Evolutionary conservation across 2,888 invertebrate species (phyloP).

Genomic region (Monochamus alternatus): DNA sequence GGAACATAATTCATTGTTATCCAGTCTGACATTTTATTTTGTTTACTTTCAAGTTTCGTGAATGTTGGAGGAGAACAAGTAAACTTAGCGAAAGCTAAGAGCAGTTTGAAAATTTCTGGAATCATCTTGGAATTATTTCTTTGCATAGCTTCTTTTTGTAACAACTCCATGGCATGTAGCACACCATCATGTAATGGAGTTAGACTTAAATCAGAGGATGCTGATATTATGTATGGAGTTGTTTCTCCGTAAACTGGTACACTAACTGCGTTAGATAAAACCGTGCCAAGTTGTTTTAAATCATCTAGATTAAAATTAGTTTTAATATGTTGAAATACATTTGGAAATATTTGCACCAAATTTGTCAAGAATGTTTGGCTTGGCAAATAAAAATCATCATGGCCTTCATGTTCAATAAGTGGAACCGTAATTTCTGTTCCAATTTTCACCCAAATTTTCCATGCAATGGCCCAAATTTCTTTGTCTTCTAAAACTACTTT

Average conservation of each 20-base stretch:
- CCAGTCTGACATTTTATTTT: slow-evolving; percentile 78
- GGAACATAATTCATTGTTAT: slow-evolving; percentile 88
- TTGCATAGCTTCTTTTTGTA: slow-evolving; percentile 83
- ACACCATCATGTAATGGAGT: slow-evolving; percentile 90
- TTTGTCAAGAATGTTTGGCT: slow-evolving; percentile 96
- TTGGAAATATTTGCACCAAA: slow-evolving; percentile 95
- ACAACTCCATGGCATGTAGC: slow-evolving; percentile 88
- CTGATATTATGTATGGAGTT: slow-evolving; percentile 83
- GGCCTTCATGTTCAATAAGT: slow-evolving; percentile 68
- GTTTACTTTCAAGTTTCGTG: slow-evolving; percentile 72
- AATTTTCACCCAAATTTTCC: slow-evolving; percentile 91
- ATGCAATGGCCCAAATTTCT: slow-evolving; percentile 86
- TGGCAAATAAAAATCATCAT: slow-evolving; percentile 85
- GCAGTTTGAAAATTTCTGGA: slow-evolving; percentile 79
- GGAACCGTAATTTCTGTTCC: slow-evolving; percentile 85
- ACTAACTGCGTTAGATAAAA: slow-evolving; percentile 82
- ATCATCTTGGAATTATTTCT: slow-evolving; percentile 76
- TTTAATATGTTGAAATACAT: slow-evolving; percentile 90
- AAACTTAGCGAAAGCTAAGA: slow-evolving; percentile 79
- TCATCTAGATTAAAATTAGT: slow-evolving; percentile 80
- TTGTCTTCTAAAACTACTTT: slow-evolving; percentile 70
- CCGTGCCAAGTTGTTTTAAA: slow-evolving; percentile 82
- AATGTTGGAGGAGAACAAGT: slow-evolving; percentile 79
- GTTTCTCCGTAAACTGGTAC: slow-evolving; percentile 88
- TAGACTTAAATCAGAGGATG: slow-evolving; percentile 83